Conservation (phyloP, 2,888 invertebrate genomes). For the Xestia c-nigrum region DNA sequence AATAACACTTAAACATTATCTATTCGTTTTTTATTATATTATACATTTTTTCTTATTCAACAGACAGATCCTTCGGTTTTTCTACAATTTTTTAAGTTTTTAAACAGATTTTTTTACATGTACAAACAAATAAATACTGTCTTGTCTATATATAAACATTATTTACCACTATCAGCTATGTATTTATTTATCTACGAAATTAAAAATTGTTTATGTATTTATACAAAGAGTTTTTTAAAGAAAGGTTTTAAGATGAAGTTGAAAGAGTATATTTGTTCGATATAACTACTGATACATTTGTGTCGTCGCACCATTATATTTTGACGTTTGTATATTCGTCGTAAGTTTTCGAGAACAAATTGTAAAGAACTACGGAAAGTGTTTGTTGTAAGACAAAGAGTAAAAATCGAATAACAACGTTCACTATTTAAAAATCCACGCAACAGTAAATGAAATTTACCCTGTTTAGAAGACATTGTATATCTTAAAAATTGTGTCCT, state of each 20-base stretch:
- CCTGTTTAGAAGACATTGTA: slow-evolving; percentile 90
- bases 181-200: slow-evolving; percentile 68
- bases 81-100: slow-evolving; percentile 76
- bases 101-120: slow-evolving; percentile 76
- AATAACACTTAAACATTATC: slow-evolving; percentile 83
- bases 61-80: slow-evolving; percentile 82
- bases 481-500: slow-evolving; percentile 89
- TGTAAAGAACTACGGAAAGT: slow-evolving; percentile 64
- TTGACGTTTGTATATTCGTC: slow-evolving; percentile 43
- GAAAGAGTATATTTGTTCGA: slow-evolving; percentile 55
- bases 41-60: slow-evolving; percentile 72
- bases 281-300: slow-evolving; percentile 55
- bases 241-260: slow-evolving; percentile 30
- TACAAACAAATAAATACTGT: slow-evolving; percentile 83
- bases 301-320: slow-evolving; percentile 35
- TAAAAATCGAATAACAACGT: slow-evolving; percentile 85
- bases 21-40: slow-evolving; percentile 70
- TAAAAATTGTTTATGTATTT: slow-evolving; percentile 58
- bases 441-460: slow-evolving; percentile 89
- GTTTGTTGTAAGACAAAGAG: slow-evolving; percentile 70
- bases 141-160: slow-evolving; percentile 76
- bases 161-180: slow-evolving; percentile 71
- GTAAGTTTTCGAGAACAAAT: slow-evolving; percentile 37
- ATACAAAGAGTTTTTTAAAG: slow-evolving; percentile 38
- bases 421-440: slow-evolving; percentile 81